Conservation (phyloP, 2,113 vertebrate genomes). For the Dromas ardeola region DNA sequence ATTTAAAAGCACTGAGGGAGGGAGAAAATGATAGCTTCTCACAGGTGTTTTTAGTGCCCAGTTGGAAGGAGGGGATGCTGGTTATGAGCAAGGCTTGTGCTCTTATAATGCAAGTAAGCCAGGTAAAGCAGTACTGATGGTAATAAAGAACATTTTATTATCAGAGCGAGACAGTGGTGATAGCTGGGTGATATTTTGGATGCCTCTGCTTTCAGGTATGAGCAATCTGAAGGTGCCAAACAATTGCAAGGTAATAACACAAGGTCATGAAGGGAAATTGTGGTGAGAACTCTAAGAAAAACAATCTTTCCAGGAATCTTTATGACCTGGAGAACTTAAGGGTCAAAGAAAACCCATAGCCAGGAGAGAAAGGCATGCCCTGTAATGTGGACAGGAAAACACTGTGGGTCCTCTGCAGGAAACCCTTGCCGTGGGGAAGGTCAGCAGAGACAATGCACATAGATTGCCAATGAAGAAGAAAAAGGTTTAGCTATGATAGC, state of each 20-base stretch:
- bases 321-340: not conserved
- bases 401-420: not conserved
- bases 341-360: not conserved
- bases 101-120: not conserved
- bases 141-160: not conserved
- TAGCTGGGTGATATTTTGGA: not conserved
- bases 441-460: not conserved
- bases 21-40: not conserved
- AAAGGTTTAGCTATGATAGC: not conserved
- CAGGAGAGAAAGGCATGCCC: not conserved
- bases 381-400: not conserved
- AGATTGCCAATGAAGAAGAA: not conserved
- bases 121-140: not conserved
- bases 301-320: not conserved
- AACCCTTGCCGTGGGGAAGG: not conserved
- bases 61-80: not conserved
- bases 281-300: not conserved
- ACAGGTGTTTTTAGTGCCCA: not conserved
- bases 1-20: not conserved
- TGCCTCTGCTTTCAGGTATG: not conserved
- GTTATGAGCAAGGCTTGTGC: not conserved
- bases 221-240: not conserved
- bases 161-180: not conserved
- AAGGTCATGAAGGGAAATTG: not conserved
- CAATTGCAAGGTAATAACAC: not conserved